Evolutionary conservation across 2,113 vertebrate species (phyloP).

Genomic region (Mungos mungo): DNA sequence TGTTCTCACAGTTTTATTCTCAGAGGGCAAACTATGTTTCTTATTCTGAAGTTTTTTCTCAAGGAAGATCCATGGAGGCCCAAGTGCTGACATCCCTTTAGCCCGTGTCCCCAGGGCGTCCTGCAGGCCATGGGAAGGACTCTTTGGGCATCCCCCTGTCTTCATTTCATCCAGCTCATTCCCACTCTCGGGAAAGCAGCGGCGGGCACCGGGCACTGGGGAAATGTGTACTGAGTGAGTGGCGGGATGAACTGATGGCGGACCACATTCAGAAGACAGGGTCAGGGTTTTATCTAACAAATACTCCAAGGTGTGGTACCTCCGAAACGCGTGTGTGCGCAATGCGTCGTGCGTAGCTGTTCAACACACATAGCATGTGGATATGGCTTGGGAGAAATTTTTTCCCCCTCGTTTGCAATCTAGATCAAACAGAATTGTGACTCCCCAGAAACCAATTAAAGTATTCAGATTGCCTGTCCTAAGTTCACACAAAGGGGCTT

Average conservation of each 20-base stretch:
- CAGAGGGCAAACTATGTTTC: background rate
- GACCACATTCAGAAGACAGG: background rate
- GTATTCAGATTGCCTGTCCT: background rate
- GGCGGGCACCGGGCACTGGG: background rate
- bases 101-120: background rate
- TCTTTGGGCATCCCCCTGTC: background rate
- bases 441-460: background rate
- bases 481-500: background rate
- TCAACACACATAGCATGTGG: background rate
- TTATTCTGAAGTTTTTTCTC: background rate
- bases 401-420: background rate
- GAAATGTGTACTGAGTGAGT: background rate
- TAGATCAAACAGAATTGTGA: background rate
- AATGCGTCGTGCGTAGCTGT: background rate
- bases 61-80: background rate
- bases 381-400: background rate
- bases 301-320: background rate
- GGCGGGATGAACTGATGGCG: background rate
- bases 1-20: constrained; percentile 21
- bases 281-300: background rate
- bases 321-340: background rate
- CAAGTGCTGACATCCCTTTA: background rate
- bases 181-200: background rate
- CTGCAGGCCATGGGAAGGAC: background rate
- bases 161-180: background rate